These are phyloP conservation scores for Copsychus sechellarum DNA, from an alignment of 2,113 vertebrate species.

Conservation along the genomic window DNA sequence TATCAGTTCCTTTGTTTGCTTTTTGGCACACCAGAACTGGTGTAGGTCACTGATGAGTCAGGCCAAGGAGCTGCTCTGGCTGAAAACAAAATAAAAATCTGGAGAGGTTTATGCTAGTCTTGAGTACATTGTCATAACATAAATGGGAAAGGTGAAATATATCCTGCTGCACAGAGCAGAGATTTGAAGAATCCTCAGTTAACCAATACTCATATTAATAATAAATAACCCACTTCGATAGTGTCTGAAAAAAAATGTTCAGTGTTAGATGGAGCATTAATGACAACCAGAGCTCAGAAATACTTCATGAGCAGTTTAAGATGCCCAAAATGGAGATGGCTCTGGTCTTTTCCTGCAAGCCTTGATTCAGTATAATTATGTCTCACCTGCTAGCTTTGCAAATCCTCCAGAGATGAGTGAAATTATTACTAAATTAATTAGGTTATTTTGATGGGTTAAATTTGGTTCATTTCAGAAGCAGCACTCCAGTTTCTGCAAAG, in stretches of 20 bases:
- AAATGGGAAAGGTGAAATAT: not conserved
- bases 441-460: not conserved
- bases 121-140: not conserved
- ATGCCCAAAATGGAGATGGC: not conserved
- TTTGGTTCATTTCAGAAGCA: not conserved
- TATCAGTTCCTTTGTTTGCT: not conserved
- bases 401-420: not conserved
- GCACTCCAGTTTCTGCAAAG: not conserved
- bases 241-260: not conserved
- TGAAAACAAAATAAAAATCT: not conserved
- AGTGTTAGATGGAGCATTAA: not conserved
- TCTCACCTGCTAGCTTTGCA: not conserved
- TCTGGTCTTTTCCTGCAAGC: not conserved
- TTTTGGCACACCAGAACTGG: not conserved
- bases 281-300: not conserved
- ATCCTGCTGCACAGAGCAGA: not conserved
- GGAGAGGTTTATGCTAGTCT: not conserved
- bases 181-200: not conserved
- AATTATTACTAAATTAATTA: slow-evolving; percentile 35
- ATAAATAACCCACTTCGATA: not conserved
- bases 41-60: not conserved
- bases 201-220: not conserved
- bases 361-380: not conserved
- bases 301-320: not conserved
- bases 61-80: not conserved